Percentiles rank a stretch among this genome's conserved stretches.
phyloP scores from a whole-genome alignment of 2,797 vertebrate species.

The Lates japonicus region DNA sequence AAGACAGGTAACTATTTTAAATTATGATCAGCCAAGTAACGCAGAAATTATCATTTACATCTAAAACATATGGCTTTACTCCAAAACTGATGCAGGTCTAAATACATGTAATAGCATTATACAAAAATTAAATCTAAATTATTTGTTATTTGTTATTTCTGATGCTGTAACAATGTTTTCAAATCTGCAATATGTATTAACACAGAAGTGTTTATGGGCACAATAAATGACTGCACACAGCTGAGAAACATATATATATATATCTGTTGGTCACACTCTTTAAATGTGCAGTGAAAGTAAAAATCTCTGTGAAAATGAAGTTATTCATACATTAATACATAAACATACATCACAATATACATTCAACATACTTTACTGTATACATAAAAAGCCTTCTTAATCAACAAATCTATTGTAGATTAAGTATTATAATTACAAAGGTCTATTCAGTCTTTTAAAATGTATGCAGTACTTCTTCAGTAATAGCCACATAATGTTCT shows the following conservation, averaged over 20 bases:
- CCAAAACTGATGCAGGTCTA: background rate
- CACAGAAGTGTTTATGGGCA: background rate
- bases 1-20: background rate
- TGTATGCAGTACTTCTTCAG: background rate
- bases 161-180: background rate
- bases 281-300: background rate
- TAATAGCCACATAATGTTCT: constrained; percentile 18
- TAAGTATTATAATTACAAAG: background rate
- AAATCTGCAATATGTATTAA: background rate
- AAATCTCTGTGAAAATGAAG: background rate
- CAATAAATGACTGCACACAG: background rate
- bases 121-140: background rate
- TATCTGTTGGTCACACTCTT: background rate
- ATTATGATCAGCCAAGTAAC: background rate
- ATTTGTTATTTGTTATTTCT: background rate
- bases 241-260: background rate
- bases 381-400: background rate
- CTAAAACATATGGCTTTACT: background rate
- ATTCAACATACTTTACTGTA: background rate
- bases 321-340: background rate
- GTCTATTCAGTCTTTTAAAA: constrained; percentile 5
- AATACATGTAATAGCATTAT: background rate
- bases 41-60: background rate
- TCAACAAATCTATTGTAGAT: background rate
- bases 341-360: too few relatives aligned